These are phyloP conservation scores for Pyrgus malvae DNA, from an alignment of 2,888 invertebrate species.

Conservation along the genomic window DNA sequence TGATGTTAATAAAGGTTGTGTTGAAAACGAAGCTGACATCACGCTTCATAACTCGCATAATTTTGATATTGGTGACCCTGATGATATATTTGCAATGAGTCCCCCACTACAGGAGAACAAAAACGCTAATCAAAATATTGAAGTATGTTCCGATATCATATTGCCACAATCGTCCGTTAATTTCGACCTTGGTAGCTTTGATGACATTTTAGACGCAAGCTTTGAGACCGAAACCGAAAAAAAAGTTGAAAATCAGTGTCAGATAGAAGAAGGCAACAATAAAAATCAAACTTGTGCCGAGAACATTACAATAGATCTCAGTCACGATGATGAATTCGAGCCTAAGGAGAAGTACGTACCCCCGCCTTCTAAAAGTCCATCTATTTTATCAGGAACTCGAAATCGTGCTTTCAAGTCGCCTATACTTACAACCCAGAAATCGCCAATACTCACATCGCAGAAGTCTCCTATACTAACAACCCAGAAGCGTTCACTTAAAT, in stretches of 20 bases:
- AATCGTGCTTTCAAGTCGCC: conserved; percentile 51
- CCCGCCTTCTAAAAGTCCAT: conserved; percentile 54
- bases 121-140: conserved; percentile 34
- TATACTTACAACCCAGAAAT: conserved; percentile 62
- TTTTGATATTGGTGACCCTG: conserved; percentile 68
- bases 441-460: too few species aligned
- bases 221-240: conserved; percentile 44
- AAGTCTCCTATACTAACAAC: conserved; percentile 65
- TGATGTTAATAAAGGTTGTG: too few species aligned
- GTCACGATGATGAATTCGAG: neutral
- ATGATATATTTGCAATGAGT: conserved; percentile 63
- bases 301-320: conserved; percentile 2
- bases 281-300: neutral
- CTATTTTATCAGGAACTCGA: conserved; percentile 59
- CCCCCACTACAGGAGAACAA: conserved; percentile 41
- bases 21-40: neutral
- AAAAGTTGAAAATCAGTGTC: neutral
- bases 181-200: conserved; percentile 71
- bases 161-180: conserved; percentile 48
- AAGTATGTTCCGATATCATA: conserved; percentile 32
- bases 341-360: neutral
- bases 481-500: conserved; percentile 41
- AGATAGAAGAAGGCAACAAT: neutral
- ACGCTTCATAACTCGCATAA: conserved; percentile 32
- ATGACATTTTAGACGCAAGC: conserved; percentile 71